A percentile compares a stretch with the other conserved stretches of the same genome.
Evolutionary conservation across 2,888 invertebrate species (phyloP).

Genomic region (Caenorhabditis imperialis): DNA sequence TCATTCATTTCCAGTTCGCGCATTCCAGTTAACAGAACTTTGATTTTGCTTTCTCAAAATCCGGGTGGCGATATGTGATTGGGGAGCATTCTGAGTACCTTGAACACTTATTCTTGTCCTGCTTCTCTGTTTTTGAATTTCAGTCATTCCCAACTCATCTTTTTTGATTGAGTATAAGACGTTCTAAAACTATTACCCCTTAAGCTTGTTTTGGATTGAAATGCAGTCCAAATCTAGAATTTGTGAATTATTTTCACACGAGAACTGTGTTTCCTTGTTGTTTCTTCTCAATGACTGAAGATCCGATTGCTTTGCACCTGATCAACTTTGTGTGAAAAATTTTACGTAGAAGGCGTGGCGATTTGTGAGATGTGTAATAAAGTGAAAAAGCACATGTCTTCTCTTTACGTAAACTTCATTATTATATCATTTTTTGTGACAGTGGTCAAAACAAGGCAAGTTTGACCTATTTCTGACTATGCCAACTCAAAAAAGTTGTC

Average conservation of each 20-base stretch:
- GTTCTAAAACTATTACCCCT: conserved; percentile 12
- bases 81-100: too few relatives aligned
- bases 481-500: too few relatives aligned
- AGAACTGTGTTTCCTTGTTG: not conserved
- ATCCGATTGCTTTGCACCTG: conserved; percentile 3
- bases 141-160: too few relatives aligned
- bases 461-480: too few relatives aligned
- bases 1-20: too few relatives aligned
- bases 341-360: not conserved
- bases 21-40: too few relatives aligned
- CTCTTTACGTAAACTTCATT: not conserved
- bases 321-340: not conserved
- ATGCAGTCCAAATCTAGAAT: conserved; percentile 17
- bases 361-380: not conserved
- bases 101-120: too few relatives aligned
- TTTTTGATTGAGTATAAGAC: conserved; percentile 22
- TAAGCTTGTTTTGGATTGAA: conserved; percentile 27
- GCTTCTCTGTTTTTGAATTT: too few relatives aligned
- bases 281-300: not conserved
- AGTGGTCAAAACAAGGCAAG: too few relatives aligned
- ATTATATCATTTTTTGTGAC: not conserved
- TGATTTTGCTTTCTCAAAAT: too few relatives aligned
- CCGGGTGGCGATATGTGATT: too few relatives aligned
- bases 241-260: not conserved
- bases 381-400: not conserved